Evolutionary conservation across 2,797 vertebrate species (phyloP), one percentile per base, ranked within the genome.

Genomic region (Sus cebifrons): DNA sequence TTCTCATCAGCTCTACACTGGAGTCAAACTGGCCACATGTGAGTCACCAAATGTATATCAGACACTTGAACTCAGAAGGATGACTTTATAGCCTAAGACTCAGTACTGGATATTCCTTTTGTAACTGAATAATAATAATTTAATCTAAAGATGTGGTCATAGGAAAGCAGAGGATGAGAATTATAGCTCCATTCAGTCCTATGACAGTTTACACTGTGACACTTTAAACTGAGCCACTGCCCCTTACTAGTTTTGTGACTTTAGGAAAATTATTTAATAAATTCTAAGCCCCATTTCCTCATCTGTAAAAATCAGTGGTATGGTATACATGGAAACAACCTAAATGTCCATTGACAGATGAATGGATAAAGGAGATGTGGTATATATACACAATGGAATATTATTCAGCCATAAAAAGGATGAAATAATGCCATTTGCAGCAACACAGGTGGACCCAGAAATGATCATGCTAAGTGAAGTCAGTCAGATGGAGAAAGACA

Each of bases 221-320:
- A 29, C 20, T 70, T 77, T 54, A n/a, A 77, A 77, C 49, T 77
- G 44, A 49, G 44, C 1, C 44, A 49, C 44, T 49, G 32, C 49
- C 36, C 92, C 11, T 92, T 60, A 29, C 79, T 86, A 58, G 27
- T 68, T 77, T 62, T 74, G 21, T 73, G 32, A 64, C 36, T 82
- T 94, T 67, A 23, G 36, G 29, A 71, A 94, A 73, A n/a, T 29
- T 54, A n/a, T 70, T 83, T 84, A 95, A 68, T 83, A 77, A 88
- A 83, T 14, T 82, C 32, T 60, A 86, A 89, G 6, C 18, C 13
- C 21, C 6, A 18, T 87, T 79, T 62, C 21, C 27, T 95, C 21
- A 60, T 70, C 49, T 88, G 14, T 52, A 81, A 89, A 49, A 49
- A 49, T 49, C 44, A 49, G 44, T 49, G 44, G 44, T 49, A 49